Base-by-base conservation (phyloP, 2,113 vertebrate genomes). In the Gallinago media region DNA sequence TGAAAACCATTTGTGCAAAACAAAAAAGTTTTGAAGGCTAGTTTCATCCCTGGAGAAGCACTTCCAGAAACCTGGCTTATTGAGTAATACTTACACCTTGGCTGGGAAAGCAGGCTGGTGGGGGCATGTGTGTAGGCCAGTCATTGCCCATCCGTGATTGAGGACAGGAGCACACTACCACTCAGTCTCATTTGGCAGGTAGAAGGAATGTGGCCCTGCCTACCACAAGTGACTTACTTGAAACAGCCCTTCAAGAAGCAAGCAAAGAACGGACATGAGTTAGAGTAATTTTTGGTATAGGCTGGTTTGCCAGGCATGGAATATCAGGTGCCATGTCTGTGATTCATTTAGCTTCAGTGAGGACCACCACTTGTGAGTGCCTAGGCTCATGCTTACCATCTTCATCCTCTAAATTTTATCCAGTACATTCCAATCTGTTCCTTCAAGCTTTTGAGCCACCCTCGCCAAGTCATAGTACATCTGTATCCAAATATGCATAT, bases 211-310 rank as follows among this genome's bases (percentile, higher is more conserved):
- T 49, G 49, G 3, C 71, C 25, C 40, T 85, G 56, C 6, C 29
- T 72, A 2, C 52, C 44, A 7, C 2, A 1, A 25, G 18, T 44
- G 58, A 83, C 22, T 62, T 11, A n/a, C 12, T 17, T 56, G 27
- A 18, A 63, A 26, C 0, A 0, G 12, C 47, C 38, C 12, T 54
- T 91, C 44, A 83, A 44, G 44, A 73, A 9, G 23, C 1, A 0
- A 42, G 38, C 38, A n/a, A 76, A 70, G 52, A 80, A 9, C n/a
- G 49, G 50, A 22, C 6, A 2, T 62, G 36, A 11, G 80, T 73
- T 58, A 61, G 73, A 49, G 50, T 61, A 29, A 18, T 36, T 80
- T 66, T 46, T 80, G 40, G 23, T 71, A 49, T 52, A 15, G 71
- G 49, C 75, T 52, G 27, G 18, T 79, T 78, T 70, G 13, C 31